Evolutionary conservation across 35 echinoderm and acorn worm genomes (phyloP).

Genomic region (Ophiothrix spiculata): DNA sequence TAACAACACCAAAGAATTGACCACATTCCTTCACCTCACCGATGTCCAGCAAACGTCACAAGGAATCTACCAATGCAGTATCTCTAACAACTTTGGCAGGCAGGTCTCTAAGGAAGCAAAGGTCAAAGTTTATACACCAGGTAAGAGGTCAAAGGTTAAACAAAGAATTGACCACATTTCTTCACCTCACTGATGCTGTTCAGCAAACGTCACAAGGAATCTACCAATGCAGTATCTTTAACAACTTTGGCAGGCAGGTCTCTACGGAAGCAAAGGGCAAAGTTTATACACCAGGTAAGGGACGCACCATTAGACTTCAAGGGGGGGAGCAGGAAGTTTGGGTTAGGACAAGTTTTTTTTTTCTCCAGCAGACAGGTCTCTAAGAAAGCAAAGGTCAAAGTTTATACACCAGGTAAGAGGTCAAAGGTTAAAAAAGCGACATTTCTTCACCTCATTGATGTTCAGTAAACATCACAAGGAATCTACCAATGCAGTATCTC

Average conservation of each 20-base stretch:
- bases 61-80: constrained; percentile 84
- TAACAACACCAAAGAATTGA: not conserved
- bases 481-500: constrained; percentile 82
- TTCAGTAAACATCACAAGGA: constrained; percentile 62
- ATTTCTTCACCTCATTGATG: constrained; percentile 50
- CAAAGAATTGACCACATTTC: too few species aligned
- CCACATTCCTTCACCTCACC: constrained; percentile 40
- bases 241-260: constrained; percentile 73
- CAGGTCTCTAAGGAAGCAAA: constrained; percentile 72
- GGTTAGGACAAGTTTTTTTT: too few species aligned
- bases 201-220: too few species aligned
- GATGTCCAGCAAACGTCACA: constrained; percentile 53
- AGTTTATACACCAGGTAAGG: constrained; percentile 16
- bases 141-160: not conserved
- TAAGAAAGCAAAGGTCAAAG: too few species aligned
- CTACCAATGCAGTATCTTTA: constrained; percentile 83
- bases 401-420: too few species aligned
- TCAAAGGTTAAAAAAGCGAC: too few species aligned
- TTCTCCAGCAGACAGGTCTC: too few species aligned
- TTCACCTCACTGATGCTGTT: too few species aligned
- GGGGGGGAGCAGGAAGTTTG: too few species aligned
- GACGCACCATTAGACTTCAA: too few species aligned
- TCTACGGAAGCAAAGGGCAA: constrained; percentile 78
- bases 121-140: constrained; percentile 52
- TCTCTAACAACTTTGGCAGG: constrained; percentile 79